These are phyloP conservation scores for Chymomyza fuscimana DNA, from an alignment of 2,888 invertebrate genomes.

Conservation along the genomic window DNA sequence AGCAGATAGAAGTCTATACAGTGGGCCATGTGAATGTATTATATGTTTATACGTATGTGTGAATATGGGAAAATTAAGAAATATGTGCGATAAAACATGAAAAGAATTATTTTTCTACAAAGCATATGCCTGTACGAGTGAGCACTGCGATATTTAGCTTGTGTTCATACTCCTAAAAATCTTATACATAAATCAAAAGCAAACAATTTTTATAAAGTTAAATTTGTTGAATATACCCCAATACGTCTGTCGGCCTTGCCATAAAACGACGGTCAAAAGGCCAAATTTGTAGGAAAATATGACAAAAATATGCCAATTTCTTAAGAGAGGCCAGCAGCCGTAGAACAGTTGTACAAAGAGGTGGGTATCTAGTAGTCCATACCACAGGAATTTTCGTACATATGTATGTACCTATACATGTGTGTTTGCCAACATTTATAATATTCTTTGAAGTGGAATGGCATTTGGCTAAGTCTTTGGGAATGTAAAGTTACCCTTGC, in stretches of 20 bases:
- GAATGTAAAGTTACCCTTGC: slow-evolving; percentile 18
- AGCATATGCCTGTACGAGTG: slow-evolving; percentile 12
- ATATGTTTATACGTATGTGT: neutral
- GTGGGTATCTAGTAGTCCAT: slow-evolving; percentile 7
- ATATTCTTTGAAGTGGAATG: slow-evolving; percentile 8
- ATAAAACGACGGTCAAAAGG: slow-evolving; percentile 44
- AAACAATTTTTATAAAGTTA: slow-evolving; percentile 52
- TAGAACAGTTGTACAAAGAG: neutral
- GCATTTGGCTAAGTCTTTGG: neutral
- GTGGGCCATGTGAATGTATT: neutral
- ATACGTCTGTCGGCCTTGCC: slow-evolving; percentile 1
- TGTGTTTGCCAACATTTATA: slow-evolving; percentile 11
- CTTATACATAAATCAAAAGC: slow-evolving; percentile 61
- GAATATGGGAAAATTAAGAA: slow-evolving; percentile 45
- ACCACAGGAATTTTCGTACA: slow-evolving; percentile 28
- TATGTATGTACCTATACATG: neutral
- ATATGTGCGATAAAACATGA: slow-evolving; percentile 65
- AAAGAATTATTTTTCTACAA: slow-evolving; percentile 53
- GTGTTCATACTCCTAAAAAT: slow-evolving; percentile 11
- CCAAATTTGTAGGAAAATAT: slow-evolving; percentile 61
- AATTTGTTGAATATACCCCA: slow-evolving; percentile 31
- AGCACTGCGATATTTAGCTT: slow-evolving; percentile 18
- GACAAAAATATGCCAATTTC: slow-evolving; percentile 68
- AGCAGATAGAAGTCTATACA: slow-evolving; percentile 33
- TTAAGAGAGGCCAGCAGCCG: neutral